Conservation (phyloP, 1,140 invertebrate genomes). For the Mycetomoellerius zeteki region DNA sequence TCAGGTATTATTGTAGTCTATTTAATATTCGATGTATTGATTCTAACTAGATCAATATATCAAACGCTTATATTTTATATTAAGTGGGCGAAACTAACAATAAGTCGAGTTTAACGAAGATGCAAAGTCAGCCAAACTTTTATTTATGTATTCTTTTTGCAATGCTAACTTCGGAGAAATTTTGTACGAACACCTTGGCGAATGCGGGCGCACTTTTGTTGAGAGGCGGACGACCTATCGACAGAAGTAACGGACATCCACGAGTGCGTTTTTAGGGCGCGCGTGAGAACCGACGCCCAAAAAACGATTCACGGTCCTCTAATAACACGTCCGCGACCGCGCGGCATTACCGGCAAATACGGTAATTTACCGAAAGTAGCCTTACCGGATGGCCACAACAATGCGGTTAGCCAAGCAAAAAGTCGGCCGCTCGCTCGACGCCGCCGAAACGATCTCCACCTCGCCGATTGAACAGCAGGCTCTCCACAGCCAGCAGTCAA, state of each 20-base stretch:
- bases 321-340: conserved; percentile 67
- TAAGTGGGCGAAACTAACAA: background rate
- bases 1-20: no score
- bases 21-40: background rate
- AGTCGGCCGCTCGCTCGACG: conserved; percentile 60
- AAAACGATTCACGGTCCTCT: conserved; percentile 44
- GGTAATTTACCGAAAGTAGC: conserved; percentile 73
- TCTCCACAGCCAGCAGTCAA: conserved; percentile 32
- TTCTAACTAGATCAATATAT: background rate
- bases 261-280: conserved; percentile 49
- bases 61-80: no score
- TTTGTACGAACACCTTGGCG: background rate
- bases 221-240: conserved; percentile 13
- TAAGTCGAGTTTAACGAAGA: background rate
- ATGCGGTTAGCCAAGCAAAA: conserved; percentile 70
- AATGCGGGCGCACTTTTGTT: background rate
- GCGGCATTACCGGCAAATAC: conserved; percentile 71
- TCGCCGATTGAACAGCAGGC: conserved; percentile 30
- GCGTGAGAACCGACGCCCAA: conserved; percentile 59
- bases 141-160: background rate
- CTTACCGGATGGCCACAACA: conserved; percentile 69
- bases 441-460: conserved; percentile 54
- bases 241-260: conserved; percentile 56
- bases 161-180: background rate
- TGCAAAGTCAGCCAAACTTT: background rate